Conservation (phyloP, 2,113 vertebrate genomes). For the Dolichallabes microphthalmus region DNA sequence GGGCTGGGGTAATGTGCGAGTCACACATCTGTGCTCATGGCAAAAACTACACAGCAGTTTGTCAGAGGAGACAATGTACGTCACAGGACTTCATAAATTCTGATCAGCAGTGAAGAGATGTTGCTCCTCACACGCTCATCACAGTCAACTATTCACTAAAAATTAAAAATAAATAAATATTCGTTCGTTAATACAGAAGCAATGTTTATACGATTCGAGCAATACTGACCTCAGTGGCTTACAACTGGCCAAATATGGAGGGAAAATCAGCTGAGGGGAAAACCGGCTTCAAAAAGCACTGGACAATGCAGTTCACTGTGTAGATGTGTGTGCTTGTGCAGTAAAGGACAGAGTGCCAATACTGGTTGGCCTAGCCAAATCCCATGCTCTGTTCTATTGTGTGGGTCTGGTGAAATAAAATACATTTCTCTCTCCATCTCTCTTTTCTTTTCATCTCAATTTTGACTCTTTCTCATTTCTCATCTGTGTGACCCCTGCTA, state of each 20-base stretch:
- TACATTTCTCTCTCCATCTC: background rate
- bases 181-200: background rate
- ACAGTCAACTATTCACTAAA: background rate
- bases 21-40: slow-evolving; percentile 28
- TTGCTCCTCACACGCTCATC: background rate
- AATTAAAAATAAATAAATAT: background rate
- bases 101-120: background rate
- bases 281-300: slow-evolving; percentile 26
- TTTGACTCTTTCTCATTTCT: background rate
- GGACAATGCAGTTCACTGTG: slow-evolving; percentile 39
- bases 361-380: slow-evolving; percentile 18
- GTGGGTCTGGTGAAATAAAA: background rate
- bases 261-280: slow-evolving; percentile 28
- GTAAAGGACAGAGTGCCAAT: slow-evolving; percentile 34
- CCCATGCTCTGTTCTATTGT: background rate
- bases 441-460: background rate
- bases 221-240: slow-evolving; percentile 34
- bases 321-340: slow-evolving; percentile 29
- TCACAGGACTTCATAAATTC: slow-evolving; percentile 16
- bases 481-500: background rate
- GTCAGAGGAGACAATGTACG: background rate
- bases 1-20: background rate
- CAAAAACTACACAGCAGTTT: slow-evolving; percentile 9
- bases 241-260: slow-evolving; percentile 24
- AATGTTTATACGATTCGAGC: slow-evolving; percentile 1